A percentile compares a stretch with the other conserved stretches of the same genome.
phyloP scores from a whole-genome alignment of 2,797 vertebrate genomes.

The Cyprinella venusta region DNA sequence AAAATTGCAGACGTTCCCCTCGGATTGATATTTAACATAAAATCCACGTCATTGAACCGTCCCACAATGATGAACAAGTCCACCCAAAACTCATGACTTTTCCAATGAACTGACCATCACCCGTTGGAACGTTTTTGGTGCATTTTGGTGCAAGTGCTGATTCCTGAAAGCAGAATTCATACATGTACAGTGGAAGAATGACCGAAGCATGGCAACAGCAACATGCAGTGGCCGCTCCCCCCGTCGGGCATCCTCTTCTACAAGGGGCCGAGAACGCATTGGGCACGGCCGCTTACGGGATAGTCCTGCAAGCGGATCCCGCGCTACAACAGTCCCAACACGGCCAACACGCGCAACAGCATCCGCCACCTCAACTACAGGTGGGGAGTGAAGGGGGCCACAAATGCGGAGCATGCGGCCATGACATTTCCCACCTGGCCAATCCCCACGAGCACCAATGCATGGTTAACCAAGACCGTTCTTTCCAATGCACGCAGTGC shows the following conservation, averaged over 20 bases:
- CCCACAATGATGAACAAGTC: background rate
- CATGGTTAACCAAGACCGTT: slow-evolving; percentile 92
- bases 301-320: slow-evolving; percentile 89
- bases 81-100: background rate
- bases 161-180: slow-evolving; percentile 62
- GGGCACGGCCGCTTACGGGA: slow-evolving; percentile 92
- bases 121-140: background rate
- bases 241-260: slow-evolving; percentile 89
- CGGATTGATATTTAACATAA: background rate
- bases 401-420: slow-evolving; percentile 92
- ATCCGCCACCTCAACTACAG: slow-evolving; percentile 73
- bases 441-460: slow-evolving; percentile 97
- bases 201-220: slow-evolving; percentile 89
- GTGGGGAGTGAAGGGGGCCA: slow-evolving; percentile 84
- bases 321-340: slow-evolving; percentile 73
- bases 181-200: slow-evolving; percentile 77
- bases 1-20: background rate
- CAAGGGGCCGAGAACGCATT: slow-evolving; percentile 85
- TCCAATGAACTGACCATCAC: slow-evolving; percentile 4
- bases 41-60: background rate
- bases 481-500: slow-evolving; percentile 97
- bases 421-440: slow-evolving; percentile 90
- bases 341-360: slow-evolving; percentile 60
- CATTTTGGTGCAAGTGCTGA: slow-evolving; percentile 29
- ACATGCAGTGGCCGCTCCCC: slow-evolving; percentile 87